A percentile compares a stretch with the other conserved stretches of the same genome.
Conservation (phyloP, 2,797 vertebrate species). For the Anomalospiza imberbis region DNA sequence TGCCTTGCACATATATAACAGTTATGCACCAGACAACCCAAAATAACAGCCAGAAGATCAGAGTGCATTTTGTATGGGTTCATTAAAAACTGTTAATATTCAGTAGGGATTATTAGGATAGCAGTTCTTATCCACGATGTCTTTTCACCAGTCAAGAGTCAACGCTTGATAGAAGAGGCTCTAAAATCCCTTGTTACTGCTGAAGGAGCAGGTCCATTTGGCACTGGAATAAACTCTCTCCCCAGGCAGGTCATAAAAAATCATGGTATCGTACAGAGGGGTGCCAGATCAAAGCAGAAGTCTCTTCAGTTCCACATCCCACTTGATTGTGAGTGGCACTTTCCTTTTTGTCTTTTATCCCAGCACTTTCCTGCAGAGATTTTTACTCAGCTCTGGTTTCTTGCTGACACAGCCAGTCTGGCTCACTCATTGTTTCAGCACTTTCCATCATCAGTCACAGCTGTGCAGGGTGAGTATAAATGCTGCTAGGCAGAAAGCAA, state of each 20-base stretch:
- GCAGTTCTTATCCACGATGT: neutral
- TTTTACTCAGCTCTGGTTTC: neutral
- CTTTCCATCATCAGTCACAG: neutral
- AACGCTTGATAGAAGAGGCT: neutral
- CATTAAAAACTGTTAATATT: neutral
- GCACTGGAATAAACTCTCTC: neutral
- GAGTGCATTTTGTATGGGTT: neutral
- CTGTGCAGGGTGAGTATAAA: neutral
- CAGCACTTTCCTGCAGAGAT: neutral
- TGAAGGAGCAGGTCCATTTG: neutral
- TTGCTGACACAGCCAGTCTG: conserved; percentile 17
- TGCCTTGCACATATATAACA: neutral
- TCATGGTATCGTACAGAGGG: neutral
- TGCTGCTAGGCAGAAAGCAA: neutral
- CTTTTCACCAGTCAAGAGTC: neutral
- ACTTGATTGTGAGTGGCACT: neutral
- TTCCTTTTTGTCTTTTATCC: conserved; percentile 1
- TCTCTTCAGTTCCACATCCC: neutral
- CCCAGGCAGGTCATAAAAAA: neutral
- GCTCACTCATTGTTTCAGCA: conserved; percentile 25
- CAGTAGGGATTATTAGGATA: neutral
- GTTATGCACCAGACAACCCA: neutral
- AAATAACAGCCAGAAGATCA: neutral
- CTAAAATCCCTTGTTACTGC: neutral
- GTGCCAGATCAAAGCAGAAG: neutral